phyloP scores from a whole-genome alignment of 2,797 vertebrate genomes.

The Sandelia bainsii region DNA sequence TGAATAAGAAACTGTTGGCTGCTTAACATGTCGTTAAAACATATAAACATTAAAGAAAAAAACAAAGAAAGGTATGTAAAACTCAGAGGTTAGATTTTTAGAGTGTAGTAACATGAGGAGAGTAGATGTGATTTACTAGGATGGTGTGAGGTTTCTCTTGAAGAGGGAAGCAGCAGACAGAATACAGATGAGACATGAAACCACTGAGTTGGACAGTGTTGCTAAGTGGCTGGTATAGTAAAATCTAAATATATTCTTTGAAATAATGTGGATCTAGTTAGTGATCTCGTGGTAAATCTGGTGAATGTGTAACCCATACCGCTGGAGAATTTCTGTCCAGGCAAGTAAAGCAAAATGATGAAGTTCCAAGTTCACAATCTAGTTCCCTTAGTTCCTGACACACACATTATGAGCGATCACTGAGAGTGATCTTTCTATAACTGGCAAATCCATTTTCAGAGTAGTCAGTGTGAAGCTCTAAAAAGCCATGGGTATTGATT shows the following conservation, averaged over 20 bases:
- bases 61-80: background rate
- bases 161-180: background rate
- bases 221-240: background rate
- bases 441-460: constrained; percentile 65
- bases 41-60: background rate
- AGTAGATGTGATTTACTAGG: background rate
- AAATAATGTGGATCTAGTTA: constrained; percentile 11
- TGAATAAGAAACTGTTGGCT: background rate
- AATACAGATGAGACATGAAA: background rate
- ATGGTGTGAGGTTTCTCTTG: background rate
- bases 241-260: constrained; percentile 6
- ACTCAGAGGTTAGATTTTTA: background rate
- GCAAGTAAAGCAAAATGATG: constrained; percentile 22
- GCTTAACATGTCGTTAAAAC: background rate
- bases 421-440: constrained; percentile 45
- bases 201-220: background rate
- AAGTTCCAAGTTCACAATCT: constrained; percentile 24
- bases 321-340: constrained; percentile 5
- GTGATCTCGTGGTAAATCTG: background rate
- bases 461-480: constrained; percentile 61
- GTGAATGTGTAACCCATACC: background rate
- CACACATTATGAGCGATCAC: constrained; percentile 49
- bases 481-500: constrained; percentile 67
- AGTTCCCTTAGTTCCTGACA: background rate
- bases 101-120: background rate